Conservation (phyloP, 2,797 vertebrate species). For the Esox masquinongy region DNA sequence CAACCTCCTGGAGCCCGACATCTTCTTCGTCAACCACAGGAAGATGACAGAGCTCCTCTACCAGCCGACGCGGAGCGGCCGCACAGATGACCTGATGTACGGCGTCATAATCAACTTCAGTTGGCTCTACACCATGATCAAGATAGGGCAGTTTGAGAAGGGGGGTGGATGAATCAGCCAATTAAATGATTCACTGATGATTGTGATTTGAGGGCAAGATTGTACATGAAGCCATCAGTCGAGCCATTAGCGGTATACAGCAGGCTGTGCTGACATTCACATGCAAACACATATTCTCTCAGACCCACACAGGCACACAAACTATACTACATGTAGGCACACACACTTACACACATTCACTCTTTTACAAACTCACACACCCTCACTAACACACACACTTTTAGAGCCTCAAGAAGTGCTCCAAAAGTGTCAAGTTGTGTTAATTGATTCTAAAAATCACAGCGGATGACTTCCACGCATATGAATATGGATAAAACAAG, state of each 20-base stretch:
- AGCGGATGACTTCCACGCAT: constrained; percentile 29
- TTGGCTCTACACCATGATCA: constrained; percentile 99
- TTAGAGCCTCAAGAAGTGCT: constrained; percentile 37
- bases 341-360: constrained; percentile 16
- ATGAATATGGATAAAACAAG: constrained; percentile 43
- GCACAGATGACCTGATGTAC: constrained; percentile 93
- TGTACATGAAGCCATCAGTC: no score
- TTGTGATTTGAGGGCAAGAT: no score
- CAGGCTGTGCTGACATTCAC: neutral
- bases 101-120: constrained; percentile 99
- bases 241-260: no score
- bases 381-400: neutral
- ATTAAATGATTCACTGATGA: no score
- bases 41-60: constrained; percentile 97
- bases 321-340: constrained; percentile 6
- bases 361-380: constrained; percentile 27
- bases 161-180: constrained; percentile 37
- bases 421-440: constrained; percentile 61
- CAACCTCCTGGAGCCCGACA: constrained; percentile 94
- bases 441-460: constrained; percentile 47
- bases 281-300: constrained; percentile 16
- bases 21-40: constrained; percentile 98
- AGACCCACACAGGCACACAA: constrained; percentile 19
- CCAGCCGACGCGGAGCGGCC: constrained; percentile 91
- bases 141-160: constrained; percentile 96